Base-by-base conservation (phyloP, 2,113 vertebrate species). In the Gambusia affinis region DNA sequence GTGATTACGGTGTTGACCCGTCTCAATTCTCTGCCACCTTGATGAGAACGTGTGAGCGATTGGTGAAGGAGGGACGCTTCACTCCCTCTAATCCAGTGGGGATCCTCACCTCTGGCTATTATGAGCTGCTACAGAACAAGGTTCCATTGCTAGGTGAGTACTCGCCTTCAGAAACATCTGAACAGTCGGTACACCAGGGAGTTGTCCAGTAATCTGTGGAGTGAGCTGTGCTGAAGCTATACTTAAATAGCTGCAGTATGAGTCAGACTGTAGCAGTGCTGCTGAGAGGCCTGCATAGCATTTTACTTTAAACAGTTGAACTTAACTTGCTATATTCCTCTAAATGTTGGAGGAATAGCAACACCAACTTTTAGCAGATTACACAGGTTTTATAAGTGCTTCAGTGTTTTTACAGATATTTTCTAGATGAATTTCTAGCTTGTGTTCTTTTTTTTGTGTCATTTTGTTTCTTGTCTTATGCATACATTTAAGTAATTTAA, bases 1-100 rank as follows among this genome's bases (percentile, higher is more conserved):
- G 98, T 71, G 98, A 99, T 94, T 99, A 99, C 15, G 98, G 98
- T 3, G 98, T 99, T 3, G 98, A 99, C 87, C 98, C 98, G 0
- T 99, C 98, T 78, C 97, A 99, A 94, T 99, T 99, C 94, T 99
- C 98, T 75, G 96, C 96, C 91, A 99, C 98, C 81, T 94, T 99
- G 31, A 99, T 99, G 97, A 94, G 94, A 85, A 97, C 97, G 0
- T 99, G 98, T 51, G 98, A 99, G 88, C 95, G 98, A 60, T 95
- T 99, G 76, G 97, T 99, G 0, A 98, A 97, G 87, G 98, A 99
- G 92, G 98, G 97, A 74, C 96, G 97, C 84, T 99, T 99, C 73
- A 94, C 96, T 66, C 97, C 98, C 0, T 97, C 94, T 86, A 96
- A 95, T 72, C 98, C 98, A 24, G 96, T 99, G 70, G 97, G 97